phyloP scores from a whole-genome alignment of 2,113 vertebrate species.

The Callionymus lyra region DNA sequence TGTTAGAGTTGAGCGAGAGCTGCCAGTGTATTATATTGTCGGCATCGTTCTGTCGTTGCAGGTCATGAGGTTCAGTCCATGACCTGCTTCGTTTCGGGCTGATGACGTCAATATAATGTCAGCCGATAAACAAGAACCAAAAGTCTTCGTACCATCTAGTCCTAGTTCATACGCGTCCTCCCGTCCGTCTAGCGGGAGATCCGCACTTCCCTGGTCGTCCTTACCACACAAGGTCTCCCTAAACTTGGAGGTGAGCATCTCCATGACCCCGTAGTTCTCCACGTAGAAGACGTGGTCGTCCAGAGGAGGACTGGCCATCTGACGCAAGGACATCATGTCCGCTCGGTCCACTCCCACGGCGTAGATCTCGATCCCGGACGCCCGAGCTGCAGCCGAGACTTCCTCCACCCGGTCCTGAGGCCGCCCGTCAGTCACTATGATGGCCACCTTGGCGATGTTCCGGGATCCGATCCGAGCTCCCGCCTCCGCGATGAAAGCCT shows the following conservation, averaged over 20 bases:
- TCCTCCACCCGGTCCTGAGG: conserved; percentile 85
- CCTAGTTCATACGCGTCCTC: conserved; percentile 29
- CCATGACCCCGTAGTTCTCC: conserved; percentile 91
- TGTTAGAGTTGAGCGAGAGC: too few relatives aligned
- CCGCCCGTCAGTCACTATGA: conserved; percentile 85
- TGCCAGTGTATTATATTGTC: background rate
- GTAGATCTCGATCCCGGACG: conserved; percentile 80
- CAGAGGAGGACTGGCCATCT: conserved; percentile 82
- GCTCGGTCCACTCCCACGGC: conserved; percentile 84
- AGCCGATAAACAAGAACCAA: conserved; percentile 14
- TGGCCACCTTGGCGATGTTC: conserved; percentile 80
- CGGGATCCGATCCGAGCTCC: conserved; percentile 64
- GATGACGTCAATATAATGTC: conserved; percentile 43
- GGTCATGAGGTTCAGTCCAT: too few relatives aligned
- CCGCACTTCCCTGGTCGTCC: conserved; percentile 50
- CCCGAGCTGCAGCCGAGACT: conserved; percentile 68
- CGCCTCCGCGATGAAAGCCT: conserved; percentile 71
- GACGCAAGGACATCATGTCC: conserved; percentile 76
- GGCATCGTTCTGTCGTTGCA: too few relatives aligned
- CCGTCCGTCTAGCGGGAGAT: conserved; percentile 20
- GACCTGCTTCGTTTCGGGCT: too few relatives aligned
- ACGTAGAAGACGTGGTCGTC: conserved; percentile 91
- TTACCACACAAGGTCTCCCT: conserved; percentile 90
- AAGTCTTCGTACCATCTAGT: conserved; percentile 29
- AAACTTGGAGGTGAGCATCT: conserved; percentile 87